These are phyloP conservation scores for Argya squamiceps DNA, from an alignment of 2,797 vertebrate species.

Conservation along the genomic window DNA sequence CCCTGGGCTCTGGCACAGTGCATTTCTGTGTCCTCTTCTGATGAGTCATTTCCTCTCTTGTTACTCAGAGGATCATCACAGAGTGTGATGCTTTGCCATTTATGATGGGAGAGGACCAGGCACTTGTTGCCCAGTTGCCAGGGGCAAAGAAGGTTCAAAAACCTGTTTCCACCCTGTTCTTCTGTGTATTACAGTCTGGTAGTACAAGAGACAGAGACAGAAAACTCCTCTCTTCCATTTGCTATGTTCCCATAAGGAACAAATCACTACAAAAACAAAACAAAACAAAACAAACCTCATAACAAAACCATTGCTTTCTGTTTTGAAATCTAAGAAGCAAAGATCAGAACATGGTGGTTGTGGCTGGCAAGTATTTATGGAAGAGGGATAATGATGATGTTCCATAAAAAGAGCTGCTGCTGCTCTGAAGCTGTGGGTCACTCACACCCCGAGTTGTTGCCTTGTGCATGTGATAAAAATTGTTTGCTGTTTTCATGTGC, in stretches of 20 bases:
- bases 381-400: neutral
- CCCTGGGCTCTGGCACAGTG: neutral
- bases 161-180: neutral
- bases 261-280: neutral
- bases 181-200: neutral
- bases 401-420: neutral
- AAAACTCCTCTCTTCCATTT: neutral
- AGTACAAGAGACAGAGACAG: neutral
- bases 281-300: neutral
- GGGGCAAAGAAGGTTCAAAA: neutral
- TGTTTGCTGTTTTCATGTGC: neutral
- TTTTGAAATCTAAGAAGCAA: neutral
- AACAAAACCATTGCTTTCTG: neutral
- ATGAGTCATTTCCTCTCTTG: neutral
- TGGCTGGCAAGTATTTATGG: neutral
- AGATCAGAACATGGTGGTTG: neutral
- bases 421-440: neutral
- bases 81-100: neutral
- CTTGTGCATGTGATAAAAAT: neutral
- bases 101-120: neutral
- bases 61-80: neutral
- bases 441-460: neutral
- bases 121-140: neutral
- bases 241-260: neutral
- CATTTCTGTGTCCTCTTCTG: neutral